These are phyloP conservation scores for Drosophila bunnanda DNA, from an alignment of 2,888 invertebrate species.

Conservation along the genomic window DNA sequence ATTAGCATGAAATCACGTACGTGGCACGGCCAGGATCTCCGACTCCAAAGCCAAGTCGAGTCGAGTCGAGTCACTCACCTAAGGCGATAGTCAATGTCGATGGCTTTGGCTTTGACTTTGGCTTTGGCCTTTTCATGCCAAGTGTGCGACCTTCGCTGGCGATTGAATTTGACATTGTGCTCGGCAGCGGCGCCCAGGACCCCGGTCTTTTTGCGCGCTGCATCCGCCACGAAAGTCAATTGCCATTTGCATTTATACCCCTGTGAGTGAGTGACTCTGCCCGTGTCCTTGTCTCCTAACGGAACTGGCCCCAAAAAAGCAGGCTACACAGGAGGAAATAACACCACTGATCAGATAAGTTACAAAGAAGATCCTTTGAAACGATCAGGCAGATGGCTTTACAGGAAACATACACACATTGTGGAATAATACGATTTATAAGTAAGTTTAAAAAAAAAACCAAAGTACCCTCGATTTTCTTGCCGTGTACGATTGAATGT, in stretches of 20 bases:
- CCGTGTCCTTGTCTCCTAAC: conserved; percentile 16
- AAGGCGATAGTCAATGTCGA: conserved; percentile 61
- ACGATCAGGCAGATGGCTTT: neutral
- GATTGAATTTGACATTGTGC: conserved; percentile 74
- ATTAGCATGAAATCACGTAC: conserved; percentile 81
- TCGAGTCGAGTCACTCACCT: conserved; percentile 68
- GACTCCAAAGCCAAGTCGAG: conserved; percentile 11
- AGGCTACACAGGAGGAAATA: conserved; percentile 9
- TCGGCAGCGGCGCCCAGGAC: conserved; percentile 15
- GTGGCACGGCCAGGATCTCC: conserved; percentile 54
- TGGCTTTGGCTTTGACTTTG: conserved; percentile 45
- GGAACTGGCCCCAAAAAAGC: conserved; percentile 45
- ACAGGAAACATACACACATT: no score
- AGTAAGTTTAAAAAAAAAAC: no score
- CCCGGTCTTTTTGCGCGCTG: neutral
- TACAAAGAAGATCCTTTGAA: neutral
- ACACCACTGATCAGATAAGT: no score
- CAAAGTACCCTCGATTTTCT: neutral
- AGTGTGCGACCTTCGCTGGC: conserved; percentile 63
- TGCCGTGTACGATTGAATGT: neutral
- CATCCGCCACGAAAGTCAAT: conserved; percentile 67
- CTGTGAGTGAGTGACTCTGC: conserved; percentile 18
- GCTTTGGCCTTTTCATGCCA: conserved; percentile 72
- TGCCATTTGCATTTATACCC: conserved; percentile 73
- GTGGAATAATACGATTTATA: no score